Percentiles rank a stretch among this genome's conserved stretches.
Evolutionary conservation across 2,797 vertebrate species (phyloP).

Genomic region (Oreortyx pictus): DNA sequence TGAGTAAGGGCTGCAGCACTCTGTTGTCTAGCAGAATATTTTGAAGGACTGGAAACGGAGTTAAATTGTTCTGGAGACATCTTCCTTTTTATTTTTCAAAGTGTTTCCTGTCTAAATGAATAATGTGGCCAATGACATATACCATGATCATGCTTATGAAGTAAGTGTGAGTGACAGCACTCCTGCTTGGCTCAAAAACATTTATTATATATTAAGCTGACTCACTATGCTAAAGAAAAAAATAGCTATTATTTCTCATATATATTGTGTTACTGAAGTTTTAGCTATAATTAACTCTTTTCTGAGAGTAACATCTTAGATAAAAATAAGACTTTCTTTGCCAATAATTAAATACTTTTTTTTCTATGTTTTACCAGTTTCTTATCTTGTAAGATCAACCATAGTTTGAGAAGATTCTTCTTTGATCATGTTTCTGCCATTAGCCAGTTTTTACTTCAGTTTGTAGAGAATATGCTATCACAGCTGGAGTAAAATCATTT

Average conservation of each 20-base stretch:
- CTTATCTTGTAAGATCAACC: background rate
- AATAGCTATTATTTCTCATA: background rate
- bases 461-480: background rate
- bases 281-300: background rate
- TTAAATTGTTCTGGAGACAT: background rate
- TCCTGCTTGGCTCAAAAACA: background rate
- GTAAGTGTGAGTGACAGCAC: background rate
- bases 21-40: background rate
- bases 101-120: background rate
- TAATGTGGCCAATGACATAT: background rate
- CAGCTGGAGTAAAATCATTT: background rate
- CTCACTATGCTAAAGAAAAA: background rate
- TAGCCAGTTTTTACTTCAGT: background rate
- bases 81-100: conserved; percentile 7
- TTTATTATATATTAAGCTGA: background rate
- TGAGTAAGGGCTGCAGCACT: background rate
- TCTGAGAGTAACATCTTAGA: background rate
- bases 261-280: background rate
- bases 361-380: background rate
- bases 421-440: background rate
- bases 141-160: background rate
- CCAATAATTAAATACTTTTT: background rate
- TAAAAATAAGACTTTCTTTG: background rate
- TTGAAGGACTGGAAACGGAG: background rate
- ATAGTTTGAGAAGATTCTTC: background rate